phyloP scores from a whole-genome alignment of 2,113 vertebrate species.

The Tragelaphus strepsiceros region DNA sequence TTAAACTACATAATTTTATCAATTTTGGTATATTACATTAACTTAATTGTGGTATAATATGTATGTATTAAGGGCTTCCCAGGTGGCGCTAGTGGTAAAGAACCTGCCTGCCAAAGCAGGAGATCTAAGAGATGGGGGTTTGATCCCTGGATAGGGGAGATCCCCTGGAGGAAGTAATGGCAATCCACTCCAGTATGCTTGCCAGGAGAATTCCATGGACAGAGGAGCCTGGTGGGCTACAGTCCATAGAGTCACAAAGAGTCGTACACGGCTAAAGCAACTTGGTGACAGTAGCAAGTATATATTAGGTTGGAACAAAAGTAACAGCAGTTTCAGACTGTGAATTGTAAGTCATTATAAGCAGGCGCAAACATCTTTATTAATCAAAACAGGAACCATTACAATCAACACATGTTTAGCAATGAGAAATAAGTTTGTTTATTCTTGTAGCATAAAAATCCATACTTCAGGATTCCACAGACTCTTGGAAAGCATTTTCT shows the following conservation, averaged over 20 bases:
- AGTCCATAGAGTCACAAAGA: neutral
- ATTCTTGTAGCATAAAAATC: neutral
- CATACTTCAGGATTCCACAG: neutral
- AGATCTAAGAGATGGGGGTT: neutral
- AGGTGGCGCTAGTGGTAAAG: neutral
- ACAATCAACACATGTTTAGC: neutral
- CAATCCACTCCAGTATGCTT: neutral
- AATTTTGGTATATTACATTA: neutral
- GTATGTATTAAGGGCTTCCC: neutral
- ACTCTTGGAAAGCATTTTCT: neutral
- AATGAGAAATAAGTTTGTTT: neutral
- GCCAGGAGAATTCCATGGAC: neutral
- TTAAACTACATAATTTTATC: neutral
- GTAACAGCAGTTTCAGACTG: neutral
- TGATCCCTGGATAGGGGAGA: neutral
- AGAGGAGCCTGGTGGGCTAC: neutral
- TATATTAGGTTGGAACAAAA: neutral
- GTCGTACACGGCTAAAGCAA: fast-evolving
- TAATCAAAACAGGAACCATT: neutral
- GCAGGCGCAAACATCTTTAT: neutral
- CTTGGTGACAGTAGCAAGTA: neutral
- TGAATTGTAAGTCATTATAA: neutral
- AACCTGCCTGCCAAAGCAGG: neutral
- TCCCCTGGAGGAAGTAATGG: neutral
- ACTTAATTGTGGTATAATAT: neutral